A percentile compares a stretch with the other conserved stretches of the same genome.
These are phyloP conservation scores for Malurus elegans DNA, from an alignment of 2,113 vertebrate genomes.

Conservation along the genomic window DNA sequence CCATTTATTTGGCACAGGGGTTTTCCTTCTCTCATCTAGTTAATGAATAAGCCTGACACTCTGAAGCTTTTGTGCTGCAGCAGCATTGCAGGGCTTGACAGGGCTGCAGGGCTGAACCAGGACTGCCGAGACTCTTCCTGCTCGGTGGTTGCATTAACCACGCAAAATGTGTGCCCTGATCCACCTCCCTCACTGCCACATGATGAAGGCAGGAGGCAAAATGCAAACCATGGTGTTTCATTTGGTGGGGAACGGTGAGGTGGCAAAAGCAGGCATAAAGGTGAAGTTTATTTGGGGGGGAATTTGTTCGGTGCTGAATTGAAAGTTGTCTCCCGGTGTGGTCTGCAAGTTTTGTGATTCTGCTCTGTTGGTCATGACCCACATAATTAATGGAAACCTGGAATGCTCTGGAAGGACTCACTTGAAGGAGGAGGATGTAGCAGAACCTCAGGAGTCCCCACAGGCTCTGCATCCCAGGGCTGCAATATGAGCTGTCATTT, in stretches of 20 bases:
- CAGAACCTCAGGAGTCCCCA: background rate
- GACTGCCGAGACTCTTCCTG: background rate
- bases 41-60: background rate
- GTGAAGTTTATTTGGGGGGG: background rate
- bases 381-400: background rate
- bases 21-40: background rate
- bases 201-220: background rate
- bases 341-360: background rate
- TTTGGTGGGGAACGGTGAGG: background rate
- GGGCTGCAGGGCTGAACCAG: background rate
- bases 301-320: background rate
- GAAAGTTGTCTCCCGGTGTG: background rate
- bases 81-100: background rate
- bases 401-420: background rate
- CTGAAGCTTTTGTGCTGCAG: background rate
- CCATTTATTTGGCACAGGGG: background rate
- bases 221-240: background rate
- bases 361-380: background rate
- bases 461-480: background rate
- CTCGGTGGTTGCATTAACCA: background rate
- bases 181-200: rapidly evolving
- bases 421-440: background rate
- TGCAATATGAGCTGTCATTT: background rate
- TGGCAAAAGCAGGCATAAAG: background rate
- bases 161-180: background rate